These are phyloP conservation scores for Hemiscyllium ocellatum DNA, from an alignment of 2,113 vertebrate species.

Conservation along the genomic window DNA sequence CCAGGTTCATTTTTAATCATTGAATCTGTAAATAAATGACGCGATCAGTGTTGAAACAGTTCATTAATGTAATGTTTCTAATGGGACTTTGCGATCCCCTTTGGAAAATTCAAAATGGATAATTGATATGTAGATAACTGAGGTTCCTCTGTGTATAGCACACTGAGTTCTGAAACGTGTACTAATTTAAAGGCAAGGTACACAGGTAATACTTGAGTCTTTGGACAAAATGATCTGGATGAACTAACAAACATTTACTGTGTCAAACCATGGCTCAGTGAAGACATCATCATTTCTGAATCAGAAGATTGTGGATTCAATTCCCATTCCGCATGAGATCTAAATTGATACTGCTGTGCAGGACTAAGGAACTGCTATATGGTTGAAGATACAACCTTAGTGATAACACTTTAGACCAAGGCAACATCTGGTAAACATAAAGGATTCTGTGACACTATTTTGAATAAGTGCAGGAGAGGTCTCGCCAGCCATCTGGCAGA, in stretches of 20 bases:
- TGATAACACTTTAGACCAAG: neutral
- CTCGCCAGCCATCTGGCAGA: neutral
- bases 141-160: no score
- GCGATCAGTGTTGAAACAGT: no score
- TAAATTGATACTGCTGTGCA: neutral
- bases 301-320: neutral
- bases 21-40: no score
- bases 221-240: neutral
- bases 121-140: no score
- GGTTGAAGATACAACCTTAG: neutral
- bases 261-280: neutral
- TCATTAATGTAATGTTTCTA: no score
- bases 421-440: neutral
- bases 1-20: no score
- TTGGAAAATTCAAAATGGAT: no score
- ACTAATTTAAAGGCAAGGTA: no score
- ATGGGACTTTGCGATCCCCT: no score
- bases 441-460: neutral
- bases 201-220: no score
- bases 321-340: neutral
- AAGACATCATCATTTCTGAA: neutral
- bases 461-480: neutral
- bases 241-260: neutral
- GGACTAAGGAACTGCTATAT: neutral
- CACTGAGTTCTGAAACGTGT: no score